Evolutionary conservation across 2,888 invertebrate species (phyloP).

Genomic region (Liodrosophila aerea): DNA sequence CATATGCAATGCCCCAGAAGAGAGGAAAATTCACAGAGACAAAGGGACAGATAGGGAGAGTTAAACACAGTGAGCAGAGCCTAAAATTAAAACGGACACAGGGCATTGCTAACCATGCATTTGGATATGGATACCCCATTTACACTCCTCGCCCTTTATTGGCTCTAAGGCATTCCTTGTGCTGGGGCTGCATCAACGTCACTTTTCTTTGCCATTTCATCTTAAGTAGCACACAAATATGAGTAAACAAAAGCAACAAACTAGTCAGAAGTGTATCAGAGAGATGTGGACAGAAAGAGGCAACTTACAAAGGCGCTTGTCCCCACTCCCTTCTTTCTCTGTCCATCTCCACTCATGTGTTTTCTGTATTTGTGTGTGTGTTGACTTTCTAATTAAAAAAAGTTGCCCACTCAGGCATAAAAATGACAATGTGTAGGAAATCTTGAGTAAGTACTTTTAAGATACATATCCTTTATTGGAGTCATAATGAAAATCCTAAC

Average conservation of each 20-base stretch:
- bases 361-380: slow-evolving; percentile 12
- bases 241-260: slow-evolving; percentile 57
- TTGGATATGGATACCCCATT: background rate
- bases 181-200: slow-evolving; percentile 45
- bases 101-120: slow-evolving; percentile 35
- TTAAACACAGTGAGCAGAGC: slow-evolving; percentile 38
- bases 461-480: no score
- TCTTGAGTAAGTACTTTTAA: slow-evolving; percentile 2
- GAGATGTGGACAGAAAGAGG: background rate
- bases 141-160: background rate
- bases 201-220: slow-evolving; percentile 75
- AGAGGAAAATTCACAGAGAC: slow-evolving; percentile 2
- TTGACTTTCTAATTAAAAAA: slow-evolving; percentile 74
- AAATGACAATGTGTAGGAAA: slow-evolving; percentile 38
- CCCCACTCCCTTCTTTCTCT: background rate
- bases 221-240: slow-evolving; percentile 74
- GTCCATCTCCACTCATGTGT: slow-evolving; percentile 5
- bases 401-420: slow-evolving; percentile 62
- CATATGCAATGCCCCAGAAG: slow-evolving; percentile 21
- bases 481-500: background rate
- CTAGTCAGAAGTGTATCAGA: slow-evolving; percentile 30
- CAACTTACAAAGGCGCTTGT: slow-evolving; percentile 46
- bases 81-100: slow-evolving; percentile 71
- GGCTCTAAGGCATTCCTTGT: slow-evolving; percentile 7
- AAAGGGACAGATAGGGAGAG: slow-evolving; percentile 4